A percentile compares a stretch with the other conserved stretches of the same genome.
These are phyloP conservation scores for Myotis pilosus DNA, from an alignment of 2,797 vertebrate genomes.

Conservation along the genomic window DNA sequence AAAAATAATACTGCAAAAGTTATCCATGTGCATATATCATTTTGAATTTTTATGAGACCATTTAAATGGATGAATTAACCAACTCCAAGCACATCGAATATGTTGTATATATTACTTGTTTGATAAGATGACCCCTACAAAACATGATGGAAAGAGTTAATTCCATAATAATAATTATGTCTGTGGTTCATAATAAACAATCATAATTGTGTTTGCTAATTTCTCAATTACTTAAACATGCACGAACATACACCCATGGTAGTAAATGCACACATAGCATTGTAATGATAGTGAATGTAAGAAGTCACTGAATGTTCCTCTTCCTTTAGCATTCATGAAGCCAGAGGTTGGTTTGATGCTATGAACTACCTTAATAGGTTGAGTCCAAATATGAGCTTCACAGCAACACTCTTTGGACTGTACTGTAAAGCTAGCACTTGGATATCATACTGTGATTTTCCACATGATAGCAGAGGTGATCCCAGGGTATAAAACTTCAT, in stretches of 20 bases:
- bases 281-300: background rate
- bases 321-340: background rate
- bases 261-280: background rate
- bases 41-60: conserved; percentile 4
- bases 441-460: background rate
- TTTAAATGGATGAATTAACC: conserved; percentile 25
- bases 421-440: background rate
- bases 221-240: background rate
- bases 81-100: background rate
- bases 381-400: background rate
- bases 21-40: background rate
- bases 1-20: background rate
- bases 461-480: background rate
- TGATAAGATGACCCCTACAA: background rate
- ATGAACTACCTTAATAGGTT: background rate
- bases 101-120: background rate
- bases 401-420: background rate
- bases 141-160: background rate
- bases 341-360: background rate
- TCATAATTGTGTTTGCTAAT: background rate
- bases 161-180: background rate
- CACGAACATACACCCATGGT: background rate
- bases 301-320: background rate
- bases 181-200: background rate
- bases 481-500: background rate